These are phyloP conservation scores for Nycticebus coucang DNA, from an alignment of 2,113 vertebrate species.

Conservation along the genomic window DNA sequence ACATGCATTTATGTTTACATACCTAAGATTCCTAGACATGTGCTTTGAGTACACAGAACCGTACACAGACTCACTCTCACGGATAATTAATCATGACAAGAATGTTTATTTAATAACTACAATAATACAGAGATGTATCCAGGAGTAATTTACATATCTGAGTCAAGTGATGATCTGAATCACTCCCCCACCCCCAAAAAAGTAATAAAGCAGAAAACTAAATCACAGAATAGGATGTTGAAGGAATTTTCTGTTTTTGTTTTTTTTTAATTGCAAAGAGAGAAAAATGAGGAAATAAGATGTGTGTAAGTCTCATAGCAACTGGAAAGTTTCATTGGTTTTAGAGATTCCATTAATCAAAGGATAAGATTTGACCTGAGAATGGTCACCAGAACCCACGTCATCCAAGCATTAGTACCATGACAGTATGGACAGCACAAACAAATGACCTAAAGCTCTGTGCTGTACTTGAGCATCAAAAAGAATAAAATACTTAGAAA, in stretches of 20 bases:
- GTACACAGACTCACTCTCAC: neutral
- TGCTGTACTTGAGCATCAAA: constrained; percentile 52
- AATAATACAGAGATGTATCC: neutral
- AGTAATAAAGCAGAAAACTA: neutral
- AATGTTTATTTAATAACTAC: neutral
- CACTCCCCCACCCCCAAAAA: neutral
- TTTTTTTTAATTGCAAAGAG: neutral
- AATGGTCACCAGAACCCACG: constrained; percentile 85
- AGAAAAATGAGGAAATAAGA: constrained; percentile 29
- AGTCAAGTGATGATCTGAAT: neutral
- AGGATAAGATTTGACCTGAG: constrained; percentile 73
- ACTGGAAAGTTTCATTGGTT: constrained; percentile 74
- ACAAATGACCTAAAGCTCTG: constrained; percentile 88
- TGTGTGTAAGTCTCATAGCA: constrained; percentile 50
- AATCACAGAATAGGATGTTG: neutral
- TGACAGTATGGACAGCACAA: constrained; percentile 75
- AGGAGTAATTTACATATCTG: neutral
- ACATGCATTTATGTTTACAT: neutral
- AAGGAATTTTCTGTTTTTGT: neutral
- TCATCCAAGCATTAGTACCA: constrained; percentile 81
- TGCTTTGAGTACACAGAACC: neutral
- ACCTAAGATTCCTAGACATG: neutral
- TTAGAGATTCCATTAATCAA: constrained; percentile 85
- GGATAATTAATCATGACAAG: neutral
- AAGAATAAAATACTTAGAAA: neutral